A percentile compares a stretch with the other conserved stretches of the same genome.
Conservation (phyloP, 2,797 vertebrate genomes). For the Chelmon rostratus region DNA sequence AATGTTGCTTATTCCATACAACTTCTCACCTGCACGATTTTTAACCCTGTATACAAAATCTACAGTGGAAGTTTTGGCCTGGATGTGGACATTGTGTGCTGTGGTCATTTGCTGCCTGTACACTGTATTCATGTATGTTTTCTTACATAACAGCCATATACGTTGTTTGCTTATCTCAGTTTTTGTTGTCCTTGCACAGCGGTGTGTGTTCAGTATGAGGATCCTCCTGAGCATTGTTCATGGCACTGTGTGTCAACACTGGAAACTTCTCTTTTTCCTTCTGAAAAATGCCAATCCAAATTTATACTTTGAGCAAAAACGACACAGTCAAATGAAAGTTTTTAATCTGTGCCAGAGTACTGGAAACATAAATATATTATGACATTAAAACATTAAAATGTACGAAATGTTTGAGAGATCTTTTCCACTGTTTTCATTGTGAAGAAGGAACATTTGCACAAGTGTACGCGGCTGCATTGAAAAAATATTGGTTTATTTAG, state of each 20-base stretch:
- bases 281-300: not conserved
- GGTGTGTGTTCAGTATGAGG: not conserved
- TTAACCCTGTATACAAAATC: not conserved
- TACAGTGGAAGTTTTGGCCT: too few relatives aligned
- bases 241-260: not conserved
- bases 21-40: not conserved
- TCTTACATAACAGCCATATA: not conserved
- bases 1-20: too few relatives aligned
- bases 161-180: not conserved
- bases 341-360: not conserved
- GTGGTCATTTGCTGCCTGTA: not conserved
- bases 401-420: not conserved
- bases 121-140: not conserved
- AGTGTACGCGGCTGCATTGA: not conserved
- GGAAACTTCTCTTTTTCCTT: not conserved
- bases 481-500: not conserved
- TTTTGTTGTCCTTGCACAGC: constrained; percentile 5
- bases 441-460: not conserved
- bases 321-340: not conserved
- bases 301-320: not conserved
- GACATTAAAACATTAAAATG: not conserved
- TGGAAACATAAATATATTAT: not conserved
- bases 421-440: not conserved
- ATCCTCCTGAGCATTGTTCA: not conserved
- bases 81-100: not conserved